Conservation (phyloP, 2,888 invertebrate genomes). For the Amblyteles armatorius region DNA sequence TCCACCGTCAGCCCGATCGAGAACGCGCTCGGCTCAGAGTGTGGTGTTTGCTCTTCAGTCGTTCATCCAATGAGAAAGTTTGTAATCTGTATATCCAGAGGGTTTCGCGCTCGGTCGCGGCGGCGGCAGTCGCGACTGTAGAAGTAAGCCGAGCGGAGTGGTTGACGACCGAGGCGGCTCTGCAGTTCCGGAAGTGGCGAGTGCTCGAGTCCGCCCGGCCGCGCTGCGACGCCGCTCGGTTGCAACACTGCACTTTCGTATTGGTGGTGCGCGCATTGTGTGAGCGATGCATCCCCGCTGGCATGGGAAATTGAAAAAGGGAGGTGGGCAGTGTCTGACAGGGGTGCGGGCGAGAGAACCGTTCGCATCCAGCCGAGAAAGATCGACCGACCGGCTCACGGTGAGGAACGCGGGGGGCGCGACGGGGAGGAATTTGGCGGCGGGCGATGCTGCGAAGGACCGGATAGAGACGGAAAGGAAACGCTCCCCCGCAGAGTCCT, state of each 20-base stretch:
- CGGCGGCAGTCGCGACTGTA: slow-evolving; percentile 9
- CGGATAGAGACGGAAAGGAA: slow-evolving; percentile 38
- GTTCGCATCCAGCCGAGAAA: slow-evolving; percentile 36
- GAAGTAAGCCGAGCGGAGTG: slow-evolving; percentile 12
- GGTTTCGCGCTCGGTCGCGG: slow-evolving; percentile 32
- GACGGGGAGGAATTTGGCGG: slow-evolving; percentile 17
- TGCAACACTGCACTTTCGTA: not conserved
- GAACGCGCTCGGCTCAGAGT: not conserved
- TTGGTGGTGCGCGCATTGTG: slow-evolving; percentile 17
- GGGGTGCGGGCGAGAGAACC: not conserved
- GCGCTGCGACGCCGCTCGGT: slow-evolving; percentile 16
- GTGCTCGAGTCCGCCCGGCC: slow-evolving; percentile 29
- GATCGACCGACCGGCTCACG: slow-evolving; percentile 36
- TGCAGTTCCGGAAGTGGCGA: slow-evolving; percentile 52
- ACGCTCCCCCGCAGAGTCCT: slow-evolving; percentile 32
- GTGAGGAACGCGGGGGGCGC: not conserved
- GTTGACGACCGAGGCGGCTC: slow-evolving; percentile 19
- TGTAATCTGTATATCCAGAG: slow-evolving; percentile 61
- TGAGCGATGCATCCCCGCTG: slow-evolving; percentile 11
- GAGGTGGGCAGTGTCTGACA: not conserved
- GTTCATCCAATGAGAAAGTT: slow-evolving; percentile 51
- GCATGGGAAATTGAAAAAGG: slow-evolving; percentile 3
- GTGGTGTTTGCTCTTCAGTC: slow-evolving; percentile 13
- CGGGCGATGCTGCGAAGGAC: slow-evolving; percentile 32
- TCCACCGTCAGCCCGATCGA: not conserved